Evolutionary conservation across 64 coral and sea anemone genomes (phyloP), one percentile per base, ranked within the genome.

Genomic region (Catalaphyllia jardinei): DNA sequence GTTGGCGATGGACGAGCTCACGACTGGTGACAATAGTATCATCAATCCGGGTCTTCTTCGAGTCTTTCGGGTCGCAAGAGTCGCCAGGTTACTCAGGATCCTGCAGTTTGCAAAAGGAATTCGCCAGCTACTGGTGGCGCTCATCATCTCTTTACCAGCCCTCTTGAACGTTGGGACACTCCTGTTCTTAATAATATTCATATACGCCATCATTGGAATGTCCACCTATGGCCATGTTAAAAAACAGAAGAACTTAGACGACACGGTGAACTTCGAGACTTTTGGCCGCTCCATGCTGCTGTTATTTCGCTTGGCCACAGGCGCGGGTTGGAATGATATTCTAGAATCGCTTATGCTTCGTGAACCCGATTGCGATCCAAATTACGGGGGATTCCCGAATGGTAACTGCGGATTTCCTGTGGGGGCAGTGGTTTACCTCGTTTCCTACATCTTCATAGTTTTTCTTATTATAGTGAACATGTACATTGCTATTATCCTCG

Each of bases 1-100:
- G n/a, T 94, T 93, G 59, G 95, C 90, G 8, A 69, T 97, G 69
- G 95, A 97, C 31, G 95, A 97, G 75, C 89, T 97, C 82, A 96
- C 79, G 25, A 96, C 82, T 19, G 84, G 73, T 75, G 88, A 67
- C 18, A 65, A 61, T 59, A 93, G 72, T 5, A 17, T 91, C 1
- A 78, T 92, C 12, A 95, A 92, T 52, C 93, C 89, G 55, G 91
- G 72, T 74, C 64, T 95, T 31, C 77, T 95, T 19, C 55, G 89
- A 7, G 93, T 87, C 49, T 76, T 92, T 24, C 60, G 93, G 19
- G 93, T 90, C 19, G 91, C 91, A 27, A 89, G 93, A 46, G 90
- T 95, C 0, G 89, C 83, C 5, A 71, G 93, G 19, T 57, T 95
- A 31, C 71, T 95, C 2, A 86, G 89, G 7, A 72, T 95, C 33